These are phyloP conservation scores for Oxycera nigricornis DNA, from an alignment of 2,888 invertebrate species.

Conservation along the genomic window DNA sequence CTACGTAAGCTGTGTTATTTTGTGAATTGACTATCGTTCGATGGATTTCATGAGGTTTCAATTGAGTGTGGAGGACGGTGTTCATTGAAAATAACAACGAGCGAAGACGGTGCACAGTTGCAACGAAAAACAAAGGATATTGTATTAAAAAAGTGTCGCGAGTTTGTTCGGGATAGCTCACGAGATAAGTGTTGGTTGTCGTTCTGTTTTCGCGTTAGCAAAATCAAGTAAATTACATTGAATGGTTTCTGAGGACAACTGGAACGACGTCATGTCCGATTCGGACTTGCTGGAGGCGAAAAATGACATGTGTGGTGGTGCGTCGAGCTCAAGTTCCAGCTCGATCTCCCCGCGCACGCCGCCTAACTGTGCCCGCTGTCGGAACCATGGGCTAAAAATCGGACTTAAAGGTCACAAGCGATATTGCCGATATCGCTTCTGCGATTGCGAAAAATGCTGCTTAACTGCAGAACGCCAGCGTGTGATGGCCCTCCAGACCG, in stretches of 20 bases:
- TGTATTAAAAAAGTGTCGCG: background rate
- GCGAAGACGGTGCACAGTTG: background rate
- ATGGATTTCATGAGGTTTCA: background rate
- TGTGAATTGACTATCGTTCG: background rate
- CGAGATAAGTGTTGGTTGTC: background rate
- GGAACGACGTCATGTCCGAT: slow-evolving; percentile 64
- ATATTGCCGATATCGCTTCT: slow-evolving; percentile 85
- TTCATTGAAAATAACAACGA: background rate
- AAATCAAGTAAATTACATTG: slow-evolving; percentile 46
- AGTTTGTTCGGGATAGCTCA: background rate
- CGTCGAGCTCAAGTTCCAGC: slow-evolving; percentile 64
- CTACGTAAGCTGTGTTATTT: background rate
- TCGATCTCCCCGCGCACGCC: slow-evolving; percentile 77
- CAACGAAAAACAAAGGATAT: background rate
- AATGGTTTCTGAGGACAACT: slow-evolving; percentile 61
- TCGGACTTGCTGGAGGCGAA: slow-evolving; percentile 65
- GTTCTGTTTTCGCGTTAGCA: background rate
- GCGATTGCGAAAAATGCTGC: slow-evolving; percentile 86
- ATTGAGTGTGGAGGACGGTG: background rate
- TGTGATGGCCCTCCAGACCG: slow-evolving; percentile 90
- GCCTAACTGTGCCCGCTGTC: slow-evolving; percentile 91
- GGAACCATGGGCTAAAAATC: slow-evolving; percentile 89
- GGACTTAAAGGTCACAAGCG: slow-evolving; percentile 91
- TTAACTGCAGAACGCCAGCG: slow-evolving; percentile 86
- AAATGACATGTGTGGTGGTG: slow-evolving; percentile 63